Percentiles rank a stretch among this genome's conserved stretches.
Conservation (phyloP, 2,113 vertebrate species). For the Bostrychus sinensis region DNA sequence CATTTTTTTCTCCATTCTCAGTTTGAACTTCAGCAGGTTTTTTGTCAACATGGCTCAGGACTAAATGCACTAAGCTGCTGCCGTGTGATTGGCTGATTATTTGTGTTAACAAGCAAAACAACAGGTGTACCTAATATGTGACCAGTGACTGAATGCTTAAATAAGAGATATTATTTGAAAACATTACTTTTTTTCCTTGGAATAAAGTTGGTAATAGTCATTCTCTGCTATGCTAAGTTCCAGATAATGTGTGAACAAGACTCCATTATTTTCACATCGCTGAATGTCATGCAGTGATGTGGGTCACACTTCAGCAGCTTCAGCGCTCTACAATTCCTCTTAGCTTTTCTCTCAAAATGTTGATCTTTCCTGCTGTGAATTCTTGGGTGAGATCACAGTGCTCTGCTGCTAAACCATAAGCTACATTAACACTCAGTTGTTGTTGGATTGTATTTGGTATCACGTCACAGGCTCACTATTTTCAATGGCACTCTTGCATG, state of each 20-base stretch:
- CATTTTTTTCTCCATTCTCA: no score
- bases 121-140: no score
- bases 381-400: conserved; percentile 37
- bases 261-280: conserved; percentile 7
- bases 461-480: conserved; percentile 42
- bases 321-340: conserved; percentile 20
- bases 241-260: not conserved
- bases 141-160: no score
- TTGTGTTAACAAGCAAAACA: no score
- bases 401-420: conserved; percentile 32
- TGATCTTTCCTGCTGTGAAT: conserved; percentile 52
- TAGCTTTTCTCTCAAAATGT: conserved; percentile 33
- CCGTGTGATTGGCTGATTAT: no score
- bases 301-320: conserved; percentile 25
- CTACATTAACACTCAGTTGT: conserved; percentile 31
- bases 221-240: not conserved
- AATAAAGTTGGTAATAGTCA: no score
- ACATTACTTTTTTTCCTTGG: not conserved
- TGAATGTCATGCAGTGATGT: conserved; percentile 3
- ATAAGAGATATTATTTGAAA: not conserved
- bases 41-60: no score
- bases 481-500: conserved; percentile 35
- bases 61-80: no score
- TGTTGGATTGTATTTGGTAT: conserved; percentile 52
- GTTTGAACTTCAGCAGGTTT: no score